Evolutionary conservation across 2,888 invertebrate species (phyloP).

Genomic region (Aradus depressus): DNA sequence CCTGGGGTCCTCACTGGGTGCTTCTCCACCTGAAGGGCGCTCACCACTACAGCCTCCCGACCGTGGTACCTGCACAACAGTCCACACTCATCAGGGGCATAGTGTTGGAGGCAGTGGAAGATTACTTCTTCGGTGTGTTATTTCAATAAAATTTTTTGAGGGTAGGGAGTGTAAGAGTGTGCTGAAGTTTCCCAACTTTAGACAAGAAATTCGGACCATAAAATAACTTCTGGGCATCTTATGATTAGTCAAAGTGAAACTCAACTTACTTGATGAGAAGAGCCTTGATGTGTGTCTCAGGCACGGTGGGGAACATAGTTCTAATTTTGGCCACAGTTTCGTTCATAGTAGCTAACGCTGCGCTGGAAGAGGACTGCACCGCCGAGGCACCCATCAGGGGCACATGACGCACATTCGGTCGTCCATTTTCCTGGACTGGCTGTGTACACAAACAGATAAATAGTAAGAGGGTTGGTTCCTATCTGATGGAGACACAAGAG

Average conservation of each 20-base stretch:
- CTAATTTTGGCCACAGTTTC: slow-evolving; percentile 67
- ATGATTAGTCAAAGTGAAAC: too few relatives aligned
- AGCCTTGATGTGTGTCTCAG: slow-evolving; percentile 76
- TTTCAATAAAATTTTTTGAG: too few relatives aligned
- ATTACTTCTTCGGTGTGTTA: too few relatives aligned
- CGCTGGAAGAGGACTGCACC: slow-evolving; percentile 34
- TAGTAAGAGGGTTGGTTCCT: too few relatives aligned
- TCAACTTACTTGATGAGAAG: slow-evolving; percentile 79
- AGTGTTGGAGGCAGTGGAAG: too few relatives aligned
- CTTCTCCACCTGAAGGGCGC: slow-evolving; percentile 85
- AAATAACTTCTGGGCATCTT: too few relatives aligned
- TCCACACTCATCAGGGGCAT: too few relatives aligned
- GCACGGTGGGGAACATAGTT: slow-evolving; percentile 82
- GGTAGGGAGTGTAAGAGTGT: too few relatives aligned
- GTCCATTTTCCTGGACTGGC: slow-evolving; percentile 42
- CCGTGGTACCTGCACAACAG: slow-evolving; percentile 67
- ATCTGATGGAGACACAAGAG: too few relatives aligned
- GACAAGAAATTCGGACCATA: too few relatives aligned
- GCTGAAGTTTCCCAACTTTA: too few relatives aligned
- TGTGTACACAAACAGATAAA: too few relatives aligned
- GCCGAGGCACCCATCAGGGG: slow-evolving; percentile 29
- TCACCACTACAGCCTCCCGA: slow-evolving; percentile 83
- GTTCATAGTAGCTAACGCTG: slow-evolving; percentile 41
- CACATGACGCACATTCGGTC: slow-evolving; percentile 37
- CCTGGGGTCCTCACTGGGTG: slow-evolving; percentile 33